Conservation (phyloP, 2,113 vertebrate genomes). For the Ahaetulla prasina region DNA sequence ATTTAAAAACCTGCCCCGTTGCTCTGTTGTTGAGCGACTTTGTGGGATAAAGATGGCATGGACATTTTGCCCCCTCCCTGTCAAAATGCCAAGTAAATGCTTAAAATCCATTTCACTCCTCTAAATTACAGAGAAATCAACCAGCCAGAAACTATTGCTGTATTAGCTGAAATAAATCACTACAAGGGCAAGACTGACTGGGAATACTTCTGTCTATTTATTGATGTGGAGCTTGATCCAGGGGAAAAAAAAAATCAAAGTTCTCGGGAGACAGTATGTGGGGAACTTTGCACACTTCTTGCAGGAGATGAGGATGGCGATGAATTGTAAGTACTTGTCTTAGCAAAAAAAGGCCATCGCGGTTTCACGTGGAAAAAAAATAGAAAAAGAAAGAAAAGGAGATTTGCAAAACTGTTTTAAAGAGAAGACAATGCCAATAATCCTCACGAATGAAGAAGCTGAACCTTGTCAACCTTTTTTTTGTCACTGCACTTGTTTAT, state of each 20-base stretch:
- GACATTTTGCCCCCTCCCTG: slow-evolving; percentile 11
- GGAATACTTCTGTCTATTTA: background rate
- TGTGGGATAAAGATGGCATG: background rate
- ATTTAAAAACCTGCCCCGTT: background rate
- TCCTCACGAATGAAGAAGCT: background rate
- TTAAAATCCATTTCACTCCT: slow-evolving; percentile 12
- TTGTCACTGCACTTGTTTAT: background rate
- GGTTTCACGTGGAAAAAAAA: background rate
- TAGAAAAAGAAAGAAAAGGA: background rate
- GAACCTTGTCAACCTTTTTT: background rate
- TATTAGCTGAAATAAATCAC: slow-evolving; percentile 33
- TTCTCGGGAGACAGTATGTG: background rate
- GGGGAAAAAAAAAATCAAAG: background rate
- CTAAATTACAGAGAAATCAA: slow-evolving; percentile 5
- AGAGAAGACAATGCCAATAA: background rate
- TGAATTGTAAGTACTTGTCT: background rate
- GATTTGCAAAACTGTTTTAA: background rate
- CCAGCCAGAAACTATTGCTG: slow-evolving; percentile 10
- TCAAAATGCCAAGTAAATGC: slow-evolving; percentile 32
- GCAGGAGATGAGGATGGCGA: background rate
- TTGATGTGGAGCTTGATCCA: slow-evolving; percentile 9
- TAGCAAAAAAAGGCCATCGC: background rate
- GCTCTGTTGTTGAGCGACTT: background rate
- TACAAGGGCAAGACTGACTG: background rate
- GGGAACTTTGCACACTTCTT: background rate